A percentile compares a stretch with the other conserved stretches of the same genome.
Conservation (phyloP, 1,140 invertebrate genomes). For the Heterodera schachtii region DNA sequence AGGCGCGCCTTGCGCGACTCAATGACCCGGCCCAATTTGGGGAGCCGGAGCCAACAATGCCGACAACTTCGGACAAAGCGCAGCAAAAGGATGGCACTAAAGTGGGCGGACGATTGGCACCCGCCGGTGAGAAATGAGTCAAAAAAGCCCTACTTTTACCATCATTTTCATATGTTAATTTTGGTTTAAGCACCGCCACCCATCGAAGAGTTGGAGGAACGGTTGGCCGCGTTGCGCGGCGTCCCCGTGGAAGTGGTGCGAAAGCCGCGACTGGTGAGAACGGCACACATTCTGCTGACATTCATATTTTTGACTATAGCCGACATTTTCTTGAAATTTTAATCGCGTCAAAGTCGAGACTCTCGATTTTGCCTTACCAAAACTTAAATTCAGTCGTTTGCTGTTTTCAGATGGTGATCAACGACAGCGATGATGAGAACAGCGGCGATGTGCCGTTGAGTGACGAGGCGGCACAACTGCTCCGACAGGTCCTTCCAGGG, state of each 20-base stretch:
- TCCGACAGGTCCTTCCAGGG: background rate
- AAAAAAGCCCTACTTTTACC: too few relatives aligned
- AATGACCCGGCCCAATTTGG: conserved; percentile 15
- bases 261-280: conserved; percentile 30
- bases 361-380: background rate
- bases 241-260: conserved; percentile 34
- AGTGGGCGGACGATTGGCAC: background rate
- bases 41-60: background rate
- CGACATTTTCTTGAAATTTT: background rate
- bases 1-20: conserved; percentile 6
- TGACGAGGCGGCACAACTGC: background rate
- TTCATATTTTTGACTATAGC: background rate
- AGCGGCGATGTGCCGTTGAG: background rate
- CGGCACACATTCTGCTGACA: background rate
- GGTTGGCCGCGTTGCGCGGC: conserved; percentile 29
- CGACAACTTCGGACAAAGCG: background rate
- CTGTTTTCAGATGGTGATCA: conserved; percentile 8
- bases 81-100: background rate
- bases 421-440: conserved; percentile 1
- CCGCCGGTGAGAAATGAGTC: too few relatives aligned
- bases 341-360: background rate
- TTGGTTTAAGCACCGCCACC: background rate
- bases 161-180: background rate
- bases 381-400: too few relatives aligned
- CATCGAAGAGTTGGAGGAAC: conserved; percentile 28